phyloP scores from a whole-genome alignment of 2,888 invertebrate species.

The Baccha elongata region DNA sequence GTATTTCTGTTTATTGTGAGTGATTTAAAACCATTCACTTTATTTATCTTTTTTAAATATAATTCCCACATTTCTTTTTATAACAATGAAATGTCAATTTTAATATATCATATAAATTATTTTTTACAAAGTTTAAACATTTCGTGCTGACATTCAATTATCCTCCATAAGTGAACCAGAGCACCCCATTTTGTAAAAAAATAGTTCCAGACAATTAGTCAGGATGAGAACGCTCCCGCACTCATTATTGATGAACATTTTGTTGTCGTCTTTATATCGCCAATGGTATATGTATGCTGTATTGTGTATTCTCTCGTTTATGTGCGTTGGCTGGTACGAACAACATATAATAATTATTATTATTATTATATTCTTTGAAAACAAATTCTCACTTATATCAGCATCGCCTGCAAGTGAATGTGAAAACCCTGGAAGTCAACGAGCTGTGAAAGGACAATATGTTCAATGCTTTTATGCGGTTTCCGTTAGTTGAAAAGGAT shows the following conservation, averaged over 20 bases:
- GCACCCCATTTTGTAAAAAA: conserved; percentile 57
- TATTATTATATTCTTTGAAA: too few relatives aligned
- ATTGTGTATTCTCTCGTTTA: conserved; percentile 15
- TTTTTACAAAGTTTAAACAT: too few relatives aligned
- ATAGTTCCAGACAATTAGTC: conserved; percentile 68
- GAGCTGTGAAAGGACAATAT: conserved; percentile 71
- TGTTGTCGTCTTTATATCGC: conserved; percentile 29
- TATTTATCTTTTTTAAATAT: too few relatives aligned
- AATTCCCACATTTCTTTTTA: too few relatives aligned
- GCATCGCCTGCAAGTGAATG: conserved; percentile 26
- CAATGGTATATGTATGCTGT: too few relatives aligned
- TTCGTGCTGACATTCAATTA: conserved; percentile 52
- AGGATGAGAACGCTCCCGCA: conserved; percentile 50
- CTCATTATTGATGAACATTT: conserved; percentile 69
- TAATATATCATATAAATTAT: too few relatives aligned
- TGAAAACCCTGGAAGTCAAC: conserved; percentile 53
- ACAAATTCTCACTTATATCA: conserved; percentile 21
- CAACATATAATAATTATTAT: too few relatives aligned
- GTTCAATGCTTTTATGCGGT: conserved; percentile 71
- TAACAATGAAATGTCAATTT: too few relatives aligned
- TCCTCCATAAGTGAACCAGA: conserved; percentile 7
- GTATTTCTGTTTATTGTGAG: too few relatives aligned
- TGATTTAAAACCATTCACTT: too few relatives aligned
- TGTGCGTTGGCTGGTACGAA: conserved; percentile 41
- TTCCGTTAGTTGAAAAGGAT: conserved; percentile 62